phyloP scores from a whole-genome alignment of 1,140 invertebrate species.

The Diplogasteroides magnus region DNA sequence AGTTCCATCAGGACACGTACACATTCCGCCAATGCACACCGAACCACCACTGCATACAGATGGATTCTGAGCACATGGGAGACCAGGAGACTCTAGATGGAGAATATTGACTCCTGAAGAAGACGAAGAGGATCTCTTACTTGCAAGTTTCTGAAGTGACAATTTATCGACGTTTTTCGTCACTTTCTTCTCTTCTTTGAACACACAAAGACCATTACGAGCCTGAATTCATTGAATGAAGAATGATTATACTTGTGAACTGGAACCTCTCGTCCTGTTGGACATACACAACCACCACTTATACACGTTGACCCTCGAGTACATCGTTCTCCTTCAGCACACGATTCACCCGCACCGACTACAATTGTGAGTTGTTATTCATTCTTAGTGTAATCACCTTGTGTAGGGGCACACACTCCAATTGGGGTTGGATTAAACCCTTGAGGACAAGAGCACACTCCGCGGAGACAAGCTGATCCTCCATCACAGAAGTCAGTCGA shows the following conservation, averaged over 20 bases:
- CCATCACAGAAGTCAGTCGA: constrained; percentile 24
- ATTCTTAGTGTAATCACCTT: constrained; percentile 4
- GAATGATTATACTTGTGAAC: no score
- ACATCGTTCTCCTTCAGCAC: constrained; percentile 7
- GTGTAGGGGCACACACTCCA: constrained; percentile 3
- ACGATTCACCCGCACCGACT: background rate
- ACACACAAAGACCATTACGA: no score
- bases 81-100: background rate
- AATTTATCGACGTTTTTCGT: no score
- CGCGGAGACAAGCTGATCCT: constrained; percentile 16
- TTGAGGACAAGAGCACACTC: constrained; percentile 20
- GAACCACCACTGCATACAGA: background rate
- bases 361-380: background rate
- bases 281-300: constrained; percentile 27
- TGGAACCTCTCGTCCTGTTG: constrained; percentile 9
- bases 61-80: background rate
- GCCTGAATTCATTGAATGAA: no score
- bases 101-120: background rate
- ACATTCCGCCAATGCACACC: background rate
- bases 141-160: background rate
- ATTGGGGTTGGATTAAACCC: constrained; percentile 11
- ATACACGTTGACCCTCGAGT: constrained; percentile 29
- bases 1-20: background rate
- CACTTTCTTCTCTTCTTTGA: no score
- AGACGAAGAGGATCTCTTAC: background rate